These are phyloP conservation scores for Esox lucius DNA, from an alignment of 2,797 vertebrate genomes.

Conservation along the genomic window DNA sequence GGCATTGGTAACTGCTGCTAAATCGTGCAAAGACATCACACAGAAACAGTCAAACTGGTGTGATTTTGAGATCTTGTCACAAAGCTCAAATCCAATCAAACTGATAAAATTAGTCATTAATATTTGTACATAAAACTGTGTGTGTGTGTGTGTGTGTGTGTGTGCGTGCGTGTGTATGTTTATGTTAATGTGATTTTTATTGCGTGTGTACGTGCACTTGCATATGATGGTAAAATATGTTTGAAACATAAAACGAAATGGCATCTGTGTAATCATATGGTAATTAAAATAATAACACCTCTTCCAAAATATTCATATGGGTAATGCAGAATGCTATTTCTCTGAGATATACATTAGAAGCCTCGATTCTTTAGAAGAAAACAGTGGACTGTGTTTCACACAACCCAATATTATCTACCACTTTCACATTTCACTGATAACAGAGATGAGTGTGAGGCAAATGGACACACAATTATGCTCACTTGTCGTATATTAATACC, in stretches of 20 bases:
- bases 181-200: neutral
- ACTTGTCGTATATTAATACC: slow-evolving; percentile 99
- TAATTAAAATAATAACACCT: slow-evolving; percentile 78
- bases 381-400: slow-evolving; percentile 59
- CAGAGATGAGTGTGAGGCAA: slow-evolving; percentile 79
- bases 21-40: slow-evolving; percentile 48
- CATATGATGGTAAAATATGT: slow-evolving; percentile 15
- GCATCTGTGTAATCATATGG: slow-evolving; percentile 65
- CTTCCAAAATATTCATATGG: slow-evolving; percentile 73
- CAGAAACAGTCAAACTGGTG: slow-evolving; percentile 44
- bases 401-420: slow-evolving; percentile 79
- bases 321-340: slow-evolving; percentile 73
- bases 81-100: slow-evolving; percentile 54
- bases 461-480: slow-evolving; percentile 99
- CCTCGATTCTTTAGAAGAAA: slow-evolving; percentile 65
- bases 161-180: neutral
- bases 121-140: neutral
- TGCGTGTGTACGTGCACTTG: slow-evolving; percentile 7
- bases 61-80: slow-evolving; percentile 58
- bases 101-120: slow-evolving; percentile 37
- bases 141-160: slow-evolving; percentile 3
- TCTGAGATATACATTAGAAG: slow-evolving; percentile 64
- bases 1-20: slow-evolving; percentile 33
- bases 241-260: slow-evolving; percentile 50
- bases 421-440: slow-evolving; percentile 81